Conservation (phyloP, 2,797 vertebrate genomes). For the Melanotaenia parkinsoni region DNA sequence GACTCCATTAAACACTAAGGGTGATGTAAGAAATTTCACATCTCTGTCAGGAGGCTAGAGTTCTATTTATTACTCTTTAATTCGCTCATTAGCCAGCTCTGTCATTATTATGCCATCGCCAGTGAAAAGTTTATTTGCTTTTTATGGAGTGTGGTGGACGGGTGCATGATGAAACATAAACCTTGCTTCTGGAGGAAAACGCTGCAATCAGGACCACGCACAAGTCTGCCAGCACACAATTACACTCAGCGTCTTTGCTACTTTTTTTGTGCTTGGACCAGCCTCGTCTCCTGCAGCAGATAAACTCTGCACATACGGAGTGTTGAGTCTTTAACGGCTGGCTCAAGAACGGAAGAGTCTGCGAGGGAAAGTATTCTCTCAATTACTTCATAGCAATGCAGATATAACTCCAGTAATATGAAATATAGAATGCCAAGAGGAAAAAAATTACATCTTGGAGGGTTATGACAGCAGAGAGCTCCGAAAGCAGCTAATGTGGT, state of each 20-base stretch:
- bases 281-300: conserved; percentile 36
- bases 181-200: conserved; percentile 71
- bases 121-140: conserved; percentile 80
- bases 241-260: conserved; percentile 25
- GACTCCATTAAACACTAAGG: conserved; percentile 36
- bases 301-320: conserved; percentile 32
- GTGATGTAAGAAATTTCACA: conserved; percentile 68
- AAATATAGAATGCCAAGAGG: conserved; percentile 45
- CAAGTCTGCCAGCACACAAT: conserved; percentile 62
- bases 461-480: conserved; percentile 60
- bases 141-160: conserved; percentile 76
- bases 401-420: conserved; percentile 50
- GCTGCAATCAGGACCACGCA: conserved; percentile 60
- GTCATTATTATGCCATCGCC: conserved; percentile 77
- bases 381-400: conserved; percentile 70
- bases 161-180: conserved; percentile 74
- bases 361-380: conserved; percentile 59
- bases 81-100: conserved; percentile 77
- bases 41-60: conserved; percentile 53
- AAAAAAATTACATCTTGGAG: conserved; percentile 50
- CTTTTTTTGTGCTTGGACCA: conserved; percentile 16
- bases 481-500: conserved; percentile 63
- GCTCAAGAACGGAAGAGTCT: conserved; percentile 22
- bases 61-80: conserved; percentile 77
- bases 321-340: conserved; percentile 53